phyloP scores from a whole-genome alignment of 2,113 vertebrate genomes.

The Noturus placidus region DNA sequence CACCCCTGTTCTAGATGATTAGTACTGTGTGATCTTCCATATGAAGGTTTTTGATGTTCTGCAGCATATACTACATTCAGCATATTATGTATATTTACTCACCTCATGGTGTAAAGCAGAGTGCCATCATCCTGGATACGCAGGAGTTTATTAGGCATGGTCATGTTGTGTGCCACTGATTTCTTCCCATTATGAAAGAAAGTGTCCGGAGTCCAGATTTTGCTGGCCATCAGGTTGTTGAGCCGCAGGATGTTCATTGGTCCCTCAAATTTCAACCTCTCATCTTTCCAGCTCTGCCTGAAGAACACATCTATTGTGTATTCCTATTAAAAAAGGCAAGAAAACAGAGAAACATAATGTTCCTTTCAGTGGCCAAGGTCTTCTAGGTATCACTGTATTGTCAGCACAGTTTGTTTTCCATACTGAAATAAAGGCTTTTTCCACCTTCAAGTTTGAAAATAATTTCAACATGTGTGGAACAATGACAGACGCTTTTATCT shows the following conservation, averaged over 20 bases:
- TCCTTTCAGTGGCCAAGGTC: neutral
- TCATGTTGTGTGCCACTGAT: conserved; percentile 98
- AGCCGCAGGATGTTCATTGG: conserved; percentile 96
- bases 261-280: conserved; percentile 91
- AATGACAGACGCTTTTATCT: neutral
- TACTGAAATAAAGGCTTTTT: neutral
- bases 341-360: neutral
- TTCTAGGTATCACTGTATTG: neutral
- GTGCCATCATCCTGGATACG: conserved; percentile 96
- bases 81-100: conserved; percentile 33
- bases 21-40: neutral
- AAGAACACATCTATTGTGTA: conserved; percentile 99
- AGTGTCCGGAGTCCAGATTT: conserved; percentile 98
- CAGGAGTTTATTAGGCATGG: conserved; percentile 97
- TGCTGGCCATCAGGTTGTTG: conserved; percentile 99
- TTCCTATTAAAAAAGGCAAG: conserved; percentile 75
- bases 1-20: neutral
- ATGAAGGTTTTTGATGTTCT: neutral
- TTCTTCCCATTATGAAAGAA: conserved; percentile 99
- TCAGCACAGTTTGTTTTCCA: neutral
- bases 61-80: neutral
- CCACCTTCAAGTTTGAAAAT: neutral
- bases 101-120: conserved; percentile 97
- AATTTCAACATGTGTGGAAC: neutral
- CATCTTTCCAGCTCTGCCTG: conserved; percentile 96